A percentile compares a stretch with the other conserved stretches of the same genome.
Conservation (phyloP, 2,113 vertebrate genomes). For the Rafetus swinhoei region DNA sequence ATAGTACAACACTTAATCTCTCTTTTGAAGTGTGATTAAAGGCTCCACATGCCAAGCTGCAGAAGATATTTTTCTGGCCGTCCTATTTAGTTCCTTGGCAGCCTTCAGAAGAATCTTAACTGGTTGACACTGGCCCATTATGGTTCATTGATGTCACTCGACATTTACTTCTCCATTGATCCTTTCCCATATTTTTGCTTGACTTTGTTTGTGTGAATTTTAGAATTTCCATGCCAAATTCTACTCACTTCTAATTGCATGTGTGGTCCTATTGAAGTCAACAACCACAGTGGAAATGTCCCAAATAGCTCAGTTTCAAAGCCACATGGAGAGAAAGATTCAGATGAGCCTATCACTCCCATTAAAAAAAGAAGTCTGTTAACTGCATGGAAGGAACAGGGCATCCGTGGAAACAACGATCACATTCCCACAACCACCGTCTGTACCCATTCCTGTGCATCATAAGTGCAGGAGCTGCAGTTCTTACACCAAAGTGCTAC, state of each 20-base stretch:
- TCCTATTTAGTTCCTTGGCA: not conserved
- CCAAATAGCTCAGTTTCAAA: not conserved
- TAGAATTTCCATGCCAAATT: not conserved
- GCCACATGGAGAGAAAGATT: not conserved
- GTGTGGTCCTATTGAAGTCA: not conserved
- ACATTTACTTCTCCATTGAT: not conserved
- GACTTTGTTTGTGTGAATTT: slow-evolving; percentile 13
- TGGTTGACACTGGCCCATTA: not conserved
- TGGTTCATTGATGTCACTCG: slow-evolving; percentile 15
- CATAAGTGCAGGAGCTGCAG: not conserved
- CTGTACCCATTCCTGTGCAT: not conserved
- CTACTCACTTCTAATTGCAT: not conserved
- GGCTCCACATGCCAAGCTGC: not conserved
- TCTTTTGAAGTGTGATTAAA: slow-evolving; percentile 37
- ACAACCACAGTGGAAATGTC: not conserved
- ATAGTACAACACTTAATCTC: not conserved
- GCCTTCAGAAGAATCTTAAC: not conserved
- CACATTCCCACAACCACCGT: not conserved
- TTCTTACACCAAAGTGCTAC: not conserved
- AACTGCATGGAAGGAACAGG: not conserved
- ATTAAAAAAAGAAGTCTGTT: not conserved
- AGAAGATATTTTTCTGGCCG: slow-evolving; percentile 42
- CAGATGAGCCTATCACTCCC: accelerated
- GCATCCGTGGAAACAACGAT: not conserved
- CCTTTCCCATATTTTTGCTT: slow-evolving; percentile 21